Conservation (phyloP, 2,888 invertebrate genomes). For the Pollenia griseotomentosa region DNA sequence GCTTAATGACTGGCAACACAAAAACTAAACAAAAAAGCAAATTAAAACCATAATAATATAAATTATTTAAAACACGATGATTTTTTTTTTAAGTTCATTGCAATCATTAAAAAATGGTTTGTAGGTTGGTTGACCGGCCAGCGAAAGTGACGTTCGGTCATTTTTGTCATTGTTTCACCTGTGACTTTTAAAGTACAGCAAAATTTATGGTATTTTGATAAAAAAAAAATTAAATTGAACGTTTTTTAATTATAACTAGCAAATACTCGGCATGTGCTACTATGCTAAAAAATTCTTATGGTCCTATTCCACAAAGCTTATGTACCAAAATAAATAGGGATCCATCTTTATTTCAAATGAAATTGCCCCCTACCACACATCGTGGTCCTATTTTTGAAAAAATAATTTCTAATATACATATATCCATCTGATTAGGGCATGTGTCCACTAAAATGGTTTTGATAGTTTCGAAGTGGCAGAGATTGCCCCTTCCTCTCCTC, state of each 20-base stretch:
- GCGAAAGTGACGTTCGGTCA: slow-evolving; percentile 26
- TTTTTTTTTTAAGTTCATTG: slow-evolving; percentile 50
- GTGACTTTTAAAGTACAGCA: slow-evolving; percentile 21
- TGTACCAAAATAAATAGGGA: too few relatives aligned
- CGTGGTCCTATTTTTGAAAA: too few relatives aligned
- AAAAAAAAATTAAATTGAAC: neutral
- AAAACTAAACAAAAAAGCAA: slow-evolving; percentile 26
- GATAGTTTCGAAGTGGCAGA: too few relatives aligned
- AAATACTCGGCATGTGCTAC: neutral
- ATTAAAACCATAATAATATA: neutral
- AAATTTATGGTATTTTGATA: neutral
- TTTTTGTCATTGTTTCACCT: slow-evolving; percentile 15
- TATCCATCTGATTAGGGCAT: too few relatives aligned
- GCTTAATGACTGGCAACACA: slow-evolving; percentile 25
- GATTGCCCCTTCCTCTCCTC: too few relatives aligned
- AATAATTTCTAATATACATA: too few relatives aligned
- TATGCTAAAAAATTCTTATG: too few relatives aligned
- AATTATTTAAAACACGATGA: slow-evolving; percentile 40
- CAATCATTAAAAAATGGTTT: slow-evolving; percentile 17
- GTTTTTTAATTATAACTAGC: neutral
- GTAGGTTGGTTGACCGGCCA: slow-evolving; percentile 12
- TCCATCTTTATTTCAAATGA: too few relatives aligned
- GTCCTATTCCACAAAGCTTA: too few relatives aligned
- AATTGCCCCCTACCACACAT: too few relatives aligned
- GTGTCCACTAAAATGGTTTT: too few relatives aligned